Percentiles rank a stretch among this genome's conserved stretches.
Evolutionary conservation across 2,888 invertebrate genomes (phyloP).

Genomic region (Fragum whitleyi): DNA sequence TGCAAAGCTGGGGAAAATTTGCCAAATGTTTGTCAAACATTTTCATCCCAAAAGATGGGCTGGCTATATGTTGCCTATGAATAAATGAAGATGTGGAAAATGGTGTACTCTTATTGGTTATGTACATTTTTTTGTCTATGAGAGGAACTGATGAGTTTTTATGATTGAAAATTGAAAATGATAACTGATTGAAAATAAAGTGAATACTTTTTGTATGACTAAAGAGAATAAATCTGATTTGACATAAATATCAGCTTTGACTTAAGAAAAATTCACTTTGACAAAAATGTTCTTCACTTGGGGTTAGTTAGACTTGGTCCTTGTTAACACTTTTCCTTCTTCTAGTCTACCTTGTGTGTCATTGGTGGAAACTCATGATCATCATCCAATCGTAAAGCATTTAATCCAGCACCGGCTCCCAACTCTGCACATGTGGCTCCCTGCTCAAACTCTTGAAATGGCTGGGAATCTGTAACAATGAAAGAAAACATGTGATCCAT

Average conservation of each 20-base stretch:
- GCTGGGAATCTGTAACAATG: constrained; percentile 79
- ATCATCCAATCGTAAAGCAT: constrained; percentile 89
- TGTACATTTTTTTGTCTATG: no score
- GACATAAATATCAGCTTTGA: no score
- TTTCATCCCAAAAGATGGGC: no score
- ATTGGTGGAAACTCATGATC: constrained; percentile 94
- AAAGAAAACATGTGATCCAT: constrained; percentile 10
- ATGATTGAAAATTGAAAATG: neutral
- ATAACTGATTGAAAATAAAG: neutral
- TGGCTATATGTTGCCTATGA: no score
- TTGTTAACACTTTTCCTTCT: neutral
- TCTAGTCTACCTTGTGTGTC: constrained; percentile 86
- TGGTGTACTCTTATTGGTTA: no score
- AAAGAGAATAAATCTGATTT: neutral
- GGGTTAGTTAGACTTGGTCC: neutral
- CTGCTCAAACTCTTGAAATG: constrained; percentile 82
- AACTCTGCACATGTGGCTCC: constrained; percentile 78
- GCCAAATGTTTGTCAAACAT: no score
- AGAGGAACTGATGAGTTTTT: no score
- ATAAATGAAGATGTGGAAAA: no score
- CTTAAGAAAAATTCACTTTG: neutral
- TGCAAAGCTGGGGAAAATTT: no score
- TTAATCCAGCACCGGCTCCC: constrained; percentile 69
- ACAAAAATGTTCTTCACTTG: neutral
- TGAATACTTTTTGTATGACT: constrained; percentile 1